Evolutionary conservation across 2,888 invertebrate genomes (phyloP), one percentile per base, ranked within the genome.

Genomic region (Tenodera sinensis): DNA sequence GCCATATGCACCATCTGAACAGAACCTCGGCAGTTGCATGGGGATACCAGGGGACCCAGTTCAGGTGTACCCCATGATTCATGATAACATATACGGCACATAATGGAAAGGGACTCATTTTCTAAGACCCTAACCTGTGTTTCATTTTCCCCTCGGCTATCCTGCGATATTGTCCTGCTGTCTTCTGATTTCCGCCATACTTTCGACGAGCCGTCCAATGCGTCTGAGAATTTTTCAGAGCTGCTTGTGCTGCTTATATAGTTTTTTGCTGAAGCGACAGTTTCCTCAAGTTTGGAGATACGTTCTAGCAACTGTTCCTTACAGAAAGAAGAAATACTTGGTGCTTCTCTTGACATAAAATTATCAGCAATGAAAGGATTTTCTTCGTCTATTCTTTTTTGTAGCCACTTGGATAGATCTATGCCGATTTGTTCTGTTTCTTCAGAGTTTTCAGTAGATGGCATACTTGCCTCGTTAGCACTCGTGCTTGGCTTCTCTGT

Each of bases 71-170:
- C n/a, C 25, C 47, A n/a, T 9, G 85, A 3, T 27, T 34, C 88
- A 3, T 83, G 54, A 34, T 86, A 83, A 83, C 89, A 89, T 34
- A 89, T 89, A 3, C 89, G 89, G 86, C 89, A 89, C 15, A 89
- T 86, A 27, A 54, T 85, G 25, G 47, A 47, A n/a, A 15, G 1
- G 15, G 83, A 15, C n/a, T 28, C 42, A n/a, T 34, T 28, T n/a
- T 0, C 7, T 15, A 20, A 20, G 54, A 25, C 25, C 54, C 54
- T 71, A 71, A 6, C 20, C 4, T 20, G 54, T 71, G 25, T 71
- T 71, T 71, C 54, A 25, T 71, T 15, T 71, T 71, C 54, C 6
- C 2, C 54, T 71, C 6, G 20, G 54, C 25, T 71, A 15, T 25
- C 54, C 2, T 71, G 54, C 4, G 20, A 2, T 3, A 3, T 71